phyloP scores from a whole-genome alignment of 2,113 vertebrate genomes.

The Castor canadensis region DNA sequence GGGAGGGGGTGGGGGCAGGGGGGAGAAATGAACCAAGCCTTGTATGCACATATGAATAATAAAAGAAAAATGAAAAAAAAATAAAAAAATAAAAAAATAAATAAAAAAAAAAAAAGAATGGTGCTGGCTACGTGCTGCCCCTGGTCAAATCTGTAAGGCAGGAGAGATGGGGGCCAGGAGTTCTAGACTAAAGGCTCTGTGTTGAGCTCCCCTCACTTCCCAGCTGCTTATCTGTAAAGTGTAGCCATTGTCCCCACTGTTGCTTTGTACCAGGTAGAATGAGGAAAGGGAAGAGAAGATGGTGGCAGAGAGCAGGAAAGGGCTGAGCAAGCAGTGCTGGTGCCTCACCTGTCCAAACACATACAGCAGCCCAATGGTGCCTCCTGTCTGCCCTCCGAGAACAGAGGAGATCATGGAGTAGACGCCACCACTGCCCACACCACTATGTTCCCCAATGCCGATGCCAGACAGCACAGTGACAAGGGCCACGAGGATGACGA shows the following conservation, averaged over 20 bases:
- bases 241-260: no score
- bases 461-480: constrained; percentile 95
- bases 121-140: background rate
- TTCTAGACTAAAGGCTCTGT: background rate
- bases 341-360: constrained; percentile 95
- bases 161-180: background rate
- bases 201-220: background rate
- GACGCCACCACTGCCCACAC: constrained; percentile 91
- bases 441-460: constrained; percentile 91
- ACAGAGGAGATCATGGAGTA: constrained; percentile 97
- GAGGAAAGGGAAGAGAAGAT: background rate
- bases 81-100: no score
- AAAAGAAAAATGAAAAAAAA: no score
- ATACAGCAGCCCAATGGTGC: constrained; percentile 94
- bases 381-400: constrained; percentile 92
- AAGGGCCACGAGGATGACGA: constrained; percentile 92
- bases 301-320: background rate
- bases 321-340: rapidly evolving
- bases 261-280: background rate
- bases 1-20: no score
- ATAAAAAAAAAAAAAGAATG: no score
- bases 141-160: background rate
- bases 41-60: no score
- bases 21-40: no score
- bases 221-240: background rate